Base-by-base conservation (phyloP, 2,113 vertebrate genomes). In the Sorex araneus region DNA sequence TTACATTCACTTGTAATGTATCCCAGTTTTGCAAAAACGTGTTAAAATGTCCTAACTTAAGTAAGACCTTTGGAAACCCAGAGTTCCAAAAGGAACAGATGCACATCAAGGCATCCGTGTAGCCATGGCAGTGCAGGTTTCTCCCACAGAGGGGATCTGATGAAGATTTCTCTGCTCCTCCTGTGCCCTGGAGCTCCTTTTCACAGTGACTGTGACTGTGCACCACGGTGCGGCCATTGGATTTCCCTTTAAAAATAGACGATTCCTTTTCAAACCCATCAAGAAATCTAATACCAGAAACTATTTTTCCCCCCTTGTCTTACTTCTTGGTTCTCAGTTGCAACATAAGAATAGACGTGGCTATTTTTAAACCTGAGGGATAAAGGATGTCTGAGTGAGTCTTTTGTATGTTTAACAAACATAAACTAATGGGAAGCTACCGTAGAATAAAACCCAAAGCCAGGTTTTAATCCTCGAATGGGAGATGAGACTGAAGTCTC, bases 271-370 rank as follows among this genome's bases (percentile, higher is more conserved):
- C 87, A 95, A 96, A 93, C 28, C 32, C 87, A 91, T 95, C 69
- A 95, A 95, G 89, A 90, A 87, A 95, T 79, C 43, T 89, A 92
- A 94, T 90, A 84, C 5, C 23, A 87, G 73, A 96, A 96, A 92
- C 19, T 54, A 66, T 94, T 78, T 87, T 30, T 18, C 1, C 94
- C 57, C 47, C 47, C 47, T 25, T 4, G 9, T 8, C 15, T 95
- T 92, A 21, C 85, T 79, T 97, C 36, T n/a, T 94, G 54, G 23
- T 84, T 97, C 96, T 94, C 95, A 96, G 95, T 84, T 79, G 71
- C 25, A 83, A 92, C 67, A 34, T n/a, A 91, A 94, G 89, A 89
- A 93, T 63, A 94, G 70, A 81, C 66, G 50, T 71, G 30, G 8
- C 54, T 93, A 80, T 92, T 36, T 96, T 96, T 94, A 92, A 96